A percentile compares a stretch with the other conserved stretches of the same genome.
Conservation (phyloP, 2,113 vertebrate genomes). For the Leptobrachium leishanense region DNA sequence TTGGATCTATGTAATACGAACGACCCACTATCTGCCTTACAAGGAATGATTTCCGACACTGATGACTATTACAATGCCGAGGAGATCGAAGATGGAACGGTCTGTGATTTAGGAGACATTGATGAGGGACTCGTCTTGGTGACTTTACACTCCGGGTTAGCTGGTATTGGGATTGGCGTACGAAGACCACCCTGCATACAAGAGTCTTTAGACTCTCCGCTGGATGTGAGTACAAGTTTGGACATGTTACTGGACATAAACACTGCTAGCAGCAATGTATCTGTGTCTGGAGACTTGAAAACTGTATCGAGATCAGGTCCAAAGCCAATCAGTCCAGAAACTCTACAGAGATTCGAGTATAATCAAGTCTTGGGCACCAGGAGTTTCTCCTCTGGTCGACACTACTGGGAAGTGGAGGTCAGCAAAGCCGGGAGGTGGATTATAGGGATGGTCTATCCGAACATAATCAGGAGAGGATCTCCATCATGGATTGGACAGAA, state of each 20-base stretch:
- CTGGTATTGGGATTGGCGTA: neutral
- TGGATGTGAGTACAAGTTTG: neutral
- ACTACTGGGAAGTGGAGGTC: neutral
- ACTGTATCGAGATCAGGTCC: too few species aligned
- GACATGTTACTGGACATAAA: too few species aligned
- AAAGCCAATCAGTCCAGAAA: neutral
- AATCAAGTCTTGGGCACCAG: neutral
- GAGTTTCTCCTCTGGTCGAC: neutral
- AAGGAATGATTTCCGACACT: neutral
- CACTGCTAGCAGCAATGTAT: too few species aligned
- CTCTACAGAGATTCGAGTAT: neutral
- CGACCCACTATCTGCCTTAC: neutral
- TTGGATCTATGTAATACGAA: neutral
- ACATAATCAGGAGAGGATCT: neutral
- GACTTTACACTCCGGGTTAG: too few species aligned
- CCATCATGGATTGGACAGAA: constrained; percentile 1
- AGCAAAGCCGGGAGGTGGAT: neutral
- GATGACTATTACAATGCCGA: neutral
- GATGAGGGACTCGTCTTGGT: neutral
- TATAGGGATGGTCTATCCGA: constrained; percentile 11
- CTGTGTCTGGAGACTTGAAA: too few species aligned
- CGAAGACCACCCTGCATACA: too few species aligned
- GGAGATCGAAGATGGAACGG: neutral
- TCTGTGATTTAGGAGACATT: neutral
- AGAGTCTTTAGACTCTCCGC: neutral